Percentiles rank a stretch among this genome's conserved stretches.
Conservation (phyloP, 2,888 invertebrate species). For the Bhutanitis thaidina region DNA sequence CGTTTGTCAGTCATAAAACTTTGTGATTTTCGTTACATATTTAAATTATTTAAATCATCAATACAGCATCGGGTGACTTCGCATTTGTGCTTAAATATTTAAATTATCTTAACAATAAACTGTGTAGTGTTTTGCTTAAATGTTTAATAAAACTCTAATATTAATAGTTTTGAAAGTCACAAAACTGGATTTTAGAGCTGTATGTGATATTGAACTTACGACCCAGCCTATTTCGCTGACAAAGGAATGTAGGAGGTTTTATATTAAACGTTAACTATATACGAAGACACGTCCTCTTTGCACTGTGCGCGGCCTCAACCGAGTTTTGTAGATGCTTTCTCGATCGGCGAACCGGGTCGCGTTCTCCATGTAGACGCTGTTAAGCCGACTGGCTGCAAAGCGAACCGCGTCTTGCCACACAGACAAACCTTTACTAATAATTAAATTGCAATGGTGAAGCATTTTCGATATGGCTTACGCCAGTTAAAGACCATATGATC, state of each 20-base stretch:
- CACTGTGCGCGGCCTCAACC: constrained; percentile 72
- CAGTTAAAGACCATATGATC: no score
- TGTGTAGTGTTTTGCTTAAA: no score
- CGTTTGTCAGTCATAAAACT: no score
- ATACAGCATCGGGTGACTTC: no score
- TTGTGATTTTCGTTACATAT: no score
- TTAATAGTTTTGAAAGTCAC: no score
- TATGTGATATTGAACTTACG: neutral
- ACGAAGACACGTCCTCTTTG: constrained; percentile 66
- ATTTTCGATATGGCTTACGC: no score
- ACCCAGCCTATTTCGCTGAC: neutral
- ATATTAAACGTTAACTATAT: constrained; percentile 33
- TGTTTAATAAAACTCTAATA: no score
- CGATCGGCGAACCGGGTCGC: constrained; percentile 77
- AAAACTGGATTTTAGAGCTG: no score
- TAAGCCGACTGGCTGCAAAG: constrained; percentile 27
- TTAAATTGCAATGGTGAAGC: neutral
- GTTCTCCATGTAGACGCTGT: constrained; percentile 70
- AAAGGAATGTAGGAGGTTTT: constrained; percentile 18
- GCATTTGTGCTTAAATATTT: no score
- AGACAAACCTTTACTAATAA: constrained; percentile 27
- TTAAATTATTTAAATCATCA: no score
- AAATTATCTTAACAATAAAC: no score
- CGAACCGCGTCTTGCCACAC: constrained; percentile 30
- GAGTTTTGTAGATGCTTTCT: constrained; percentile 79